These are phyloP conservation scores for Motacilla alba DNA, from an alignment of 2,113 vertebrate species.

Conservation along the genomic window DNA sequence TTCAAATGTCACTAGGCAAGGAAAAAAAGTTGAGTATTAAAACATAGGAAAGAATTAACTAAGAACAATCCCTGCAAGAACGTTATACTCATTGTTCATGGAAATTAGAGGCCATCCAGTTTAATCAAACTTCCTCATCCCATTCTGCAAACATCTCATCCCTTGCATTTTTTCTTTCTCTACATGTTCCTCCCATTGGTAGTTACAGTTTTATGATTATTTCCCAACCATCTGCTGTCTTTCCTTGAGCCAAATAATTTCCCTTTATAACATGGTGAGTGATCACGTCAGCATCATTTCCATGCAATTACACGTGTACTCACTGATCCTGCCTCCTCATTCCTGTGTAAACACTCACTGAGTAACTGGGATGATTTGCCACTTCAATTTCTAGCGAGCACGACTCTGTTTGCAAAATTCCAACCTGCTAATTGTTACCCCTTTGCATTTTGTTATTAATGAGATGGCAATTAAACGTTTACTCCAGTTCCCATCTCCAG, in stretches of 20 bases:
- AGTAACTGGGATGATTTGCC: neutral
- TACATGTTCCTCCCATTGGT: neutral
- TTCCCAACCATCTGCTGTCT: conserved; percentile 33
- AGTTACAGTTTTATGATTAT: conserved; percentile 13
- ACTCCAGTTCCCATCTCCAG: neutral
- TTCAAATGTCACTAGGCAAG: conserved; percentile 2
- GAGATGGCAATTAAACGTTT: neutral
- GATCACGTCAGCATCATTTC: neutral
- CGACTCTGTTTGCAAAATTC: neutral
- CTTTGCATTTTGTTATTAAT: neutral
- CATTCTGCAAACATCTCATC: neutral
- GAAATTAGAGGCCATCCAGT: neutral
- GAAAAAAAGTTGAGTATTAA: neutral
- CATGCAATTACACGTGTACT: neutral
- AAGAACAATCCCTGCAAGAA: neutral
- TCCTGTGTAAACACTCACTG: neutral
- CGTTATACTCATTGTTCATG: neutral
- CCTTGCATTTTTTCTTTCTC: neutral
- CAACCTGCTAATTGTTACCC: neutral
- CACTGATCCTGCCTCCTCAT: neutral
- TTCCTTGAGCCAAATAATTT: conserved; percentile 40
- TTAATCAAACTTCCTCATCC: neutral
- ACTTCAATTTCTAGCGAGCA: neutral
- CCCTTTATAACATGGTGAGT: neutral
- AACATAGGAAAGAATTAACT: neutral